A percentile compares a stretch with the other conserved stretches of the same genome.
These are phyloP conservation scores for rabbit (Oryctolagus cuniculus) DNA, from an alignment of 2,113 vertebrate genomes.

Conservation along the genomic window DNA sequence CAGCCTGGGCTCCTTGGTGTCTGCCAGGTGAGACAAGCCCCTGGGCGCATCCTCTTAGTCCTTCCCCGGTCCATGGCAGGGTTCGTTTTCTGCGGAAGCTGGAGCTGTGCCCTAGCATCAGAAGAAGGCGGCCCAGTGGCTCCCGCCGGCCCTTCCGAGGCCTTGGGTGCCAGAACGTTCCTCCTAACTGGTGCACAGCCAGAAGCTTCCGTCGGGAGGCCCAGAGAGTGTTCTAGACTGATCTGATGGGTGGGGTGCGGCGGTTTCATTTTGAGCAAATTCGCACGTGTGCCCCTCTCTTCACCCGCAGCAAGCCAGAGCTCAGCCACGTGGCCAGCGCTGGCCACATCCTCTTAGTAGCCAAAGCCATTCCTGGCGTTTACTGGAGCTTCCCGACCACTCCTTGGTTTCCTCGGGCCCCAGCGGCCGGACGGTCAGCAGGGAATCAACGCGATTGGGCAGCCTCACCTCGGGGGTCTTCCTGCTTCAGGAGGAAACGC, in stretches of 20 bases:
- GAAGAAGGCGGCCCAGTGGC: not conserved
- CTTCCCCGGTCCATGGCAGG: not conserved
- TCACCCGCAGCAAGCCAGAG: not conserved
- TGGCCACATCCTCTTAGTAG: not conserved
- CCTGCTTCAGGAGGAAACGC: too few relatives aligned
- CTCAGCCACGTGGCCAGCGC: not conserved
- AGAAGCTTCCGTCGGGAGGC: not conserved
- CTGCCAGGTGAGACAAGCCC: fast-evolving
- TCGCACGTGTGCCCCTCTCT: not conserved
- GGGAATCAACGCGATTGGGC: not conserved
- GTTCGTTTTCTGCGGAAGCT: not conserved
- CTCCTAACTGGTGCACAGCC: not conserved
- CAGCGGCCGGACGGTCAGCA: not conserved
- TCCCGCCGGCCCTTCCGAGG: not conserved
- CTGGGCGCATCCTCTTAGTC: not conserved
- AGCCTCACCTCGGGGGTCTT: not conserved
- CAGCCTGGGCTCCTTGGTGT: not conserved
- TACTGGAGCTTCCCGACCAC: not conserved
- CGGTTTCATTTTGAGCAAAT: not conserved
- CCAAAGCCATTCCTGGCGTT: not conserved
- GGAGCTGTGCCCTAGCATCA: not conserved
- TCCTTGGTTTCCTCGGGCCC: not conserved
- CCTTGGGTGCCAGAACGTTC: not conserved
- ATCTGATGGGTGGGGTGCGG: not conserved
- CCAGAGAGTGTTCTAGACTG: too few relatives aligned